Evolutionary conservation across 2,797 vertebrate genomes (phyloP).

Genomic region (Cyclopterus lumpus): DNA sequence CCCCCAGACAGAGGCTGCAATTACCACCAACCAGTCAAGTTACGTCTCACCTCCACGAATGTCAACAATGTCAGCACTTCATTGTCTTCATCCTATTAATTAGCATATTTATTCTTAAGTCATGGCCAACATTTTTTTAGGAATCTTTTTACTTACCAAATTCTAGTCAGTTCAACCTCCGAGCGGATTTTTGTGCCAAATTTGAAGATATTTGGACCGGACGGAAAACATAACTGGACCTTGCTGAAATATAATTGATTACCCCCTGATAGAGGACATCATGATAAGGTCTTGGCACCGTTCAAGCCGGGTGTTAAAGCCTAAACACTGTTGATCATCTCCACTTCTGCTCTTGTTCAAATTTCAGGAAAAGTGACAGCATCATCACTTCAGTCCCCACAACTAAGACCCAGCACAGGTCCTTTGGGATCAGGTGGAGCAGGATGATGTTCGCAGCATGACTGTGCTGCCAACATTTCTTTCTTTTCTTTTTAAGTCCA

Average conservation of each 20-base stretch:
- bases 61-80: neutral
- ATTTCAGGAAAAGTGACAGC: constrained; percentile 36
- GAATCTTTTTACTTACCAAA: neutral
- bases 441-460: constrained; percentile 48
- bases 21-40: neutral
- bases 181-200: neutral
- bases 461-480: constrained; percentile 10
- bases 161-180: neutral
- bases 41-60: neutral
- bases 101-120: neutral
- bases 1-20: constrained; percentile 1
- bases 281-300: neutral
- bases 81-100: neutral
- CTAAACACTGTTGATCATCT: constrained; percentile 7
- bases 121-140: neutral
- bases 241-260: neutral
- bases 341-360: constrained; percentile 16
- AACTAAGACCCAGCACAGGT: constrained; percentile 39
- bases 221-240: neutral
- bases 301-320: neutral
- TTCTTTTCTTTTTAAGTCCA: neutral
- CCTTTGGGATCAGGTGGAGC: constrained; percentile 53
- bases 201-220: neutral
- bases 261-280: neutral
- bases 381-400: constrained; percentile 27